A percentile compares a stretch with the other conserved stretches of the same genome.
phyloP scores from a whole-genome alignment of 2,888 invertebrate genomes.

The Apotomis betuletana region DNA sequence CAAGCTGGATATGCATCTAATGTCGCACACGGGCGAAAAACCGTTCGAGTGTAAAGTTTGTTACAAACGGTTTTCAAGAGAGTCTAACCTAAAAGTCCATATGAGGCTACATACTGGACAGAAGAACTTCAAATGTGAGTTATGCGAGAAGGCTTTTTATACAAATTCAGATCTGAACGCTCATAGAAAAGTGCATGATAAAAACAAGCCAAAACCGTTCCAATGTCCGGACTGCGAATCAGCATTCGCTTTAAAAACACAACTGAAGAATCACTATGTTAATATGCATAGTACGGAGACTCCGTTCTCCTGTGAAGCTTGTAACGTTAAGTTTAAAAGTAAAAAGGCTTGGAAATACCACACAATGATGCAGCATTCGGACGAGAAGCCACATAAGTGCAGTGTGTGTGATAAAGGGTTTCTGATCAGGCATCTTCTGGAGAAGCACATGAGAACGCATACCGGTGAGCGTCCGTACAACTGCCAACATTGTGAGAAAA shows the following conservation, averaged over 20 bases:
- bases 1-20: conserved; percentile 21
- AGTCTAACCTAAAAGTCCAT: conserved; percentile 16
- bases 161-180: conserved; percentile 13
- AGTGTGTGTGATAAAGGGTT: conserved; percentile 13
- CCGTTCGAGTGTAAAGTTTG: conserved; percentile 18
- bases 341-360: conserved; percentile 25
- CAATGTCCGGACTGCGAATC: conserved; percentile 17
- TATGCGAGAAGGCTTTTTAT: conserved; percentile 23
- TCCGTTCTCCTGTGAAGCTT: conserved; percentile 8
- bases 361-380: conserved; percentile 16
- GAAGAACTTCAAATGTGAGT: conserved; percentile 8
- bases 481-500: conserved; percentile 7
- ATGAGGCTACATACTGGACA: conserved; percentile 15
- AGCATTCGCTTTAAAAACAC: conserved; percentile 11
- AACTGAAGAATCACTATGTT: conserved; percentile 15
- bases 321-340: conserved; percentile 15
- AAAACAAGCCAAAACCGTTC: conserved; percentile 21
- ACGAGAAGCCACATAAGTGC: conserved; percentile 18
- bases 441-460: conserved; percentile 14
- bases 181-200: conserved; percentile 11
- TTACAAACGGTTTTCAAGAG: conserved; percentile 20
- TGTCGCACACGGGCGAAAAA: conserved; percentile 19
- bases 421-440: conserved; percentile 8
- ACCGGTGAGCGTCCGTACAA: conserved; percentile 3
- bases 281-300: conserved; percentile 17